Conservation (phyloP, 2,797 vertebrate species). For the Gymnopithys bicolor region DNA sequence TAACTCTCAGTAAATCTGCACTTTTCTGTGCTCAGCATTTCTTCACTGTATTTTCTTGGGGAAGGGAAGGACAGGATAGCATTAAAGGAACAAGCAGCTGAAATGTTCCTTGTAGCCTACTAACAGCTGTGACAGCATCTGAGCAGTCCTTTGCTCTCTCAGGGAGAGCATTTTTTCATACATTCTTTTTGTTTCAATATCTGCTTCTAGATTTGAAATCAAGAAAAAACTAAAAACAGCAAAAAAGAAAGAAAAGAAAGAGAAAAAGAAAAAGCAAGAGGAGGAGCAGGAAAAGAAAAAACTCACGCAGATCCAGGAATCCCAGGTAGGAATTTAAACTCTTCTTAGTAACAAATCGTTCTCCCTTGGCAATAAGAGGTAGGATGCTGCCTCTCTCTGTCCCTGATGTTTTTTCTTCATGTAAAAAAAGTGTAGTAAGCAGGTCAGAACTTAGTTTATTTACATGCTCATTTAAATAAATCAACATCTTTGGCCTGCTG, state of each 20-base stretch:
- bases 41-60: background rate
- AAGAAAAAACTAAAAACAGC: constrained; percentile 98
- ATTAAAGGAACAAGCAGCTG: background rate
- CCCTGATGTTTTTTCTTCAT: background rate
- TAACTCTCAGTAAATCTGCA: background rate
- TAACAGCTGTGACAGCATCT: background rate
- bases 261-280: constrained; percentile 98
- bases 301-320: constrained; percentile 92
- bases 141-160: background rate
- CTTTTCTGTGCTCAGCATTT: background rate
- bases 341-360: background rate
- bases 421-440: background rate
- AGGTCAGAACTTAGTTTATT: background rate
- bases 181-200: background rate
- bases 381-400: background rate
- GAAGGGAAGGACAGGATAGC: background rate
- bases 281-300: constrained; percentile 98
- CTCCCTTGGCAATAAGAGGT: background rate
- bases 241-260: constrained; percentile 98
- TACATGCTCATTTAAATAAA: background rate
- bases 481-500: background rate
- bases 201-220: constrained; percentile 91
- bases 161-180: background rate
- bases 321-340: constrained; percentile 85
- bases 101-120: background rate